A percentile compares a stretch with the other conserved stretches of the same genome.
These are phyloP conservation scores for Entelurus aequoreus DNA, from an alignment of 2,113 vertebrate genomes.

Conservation along the genomic window DNA sequence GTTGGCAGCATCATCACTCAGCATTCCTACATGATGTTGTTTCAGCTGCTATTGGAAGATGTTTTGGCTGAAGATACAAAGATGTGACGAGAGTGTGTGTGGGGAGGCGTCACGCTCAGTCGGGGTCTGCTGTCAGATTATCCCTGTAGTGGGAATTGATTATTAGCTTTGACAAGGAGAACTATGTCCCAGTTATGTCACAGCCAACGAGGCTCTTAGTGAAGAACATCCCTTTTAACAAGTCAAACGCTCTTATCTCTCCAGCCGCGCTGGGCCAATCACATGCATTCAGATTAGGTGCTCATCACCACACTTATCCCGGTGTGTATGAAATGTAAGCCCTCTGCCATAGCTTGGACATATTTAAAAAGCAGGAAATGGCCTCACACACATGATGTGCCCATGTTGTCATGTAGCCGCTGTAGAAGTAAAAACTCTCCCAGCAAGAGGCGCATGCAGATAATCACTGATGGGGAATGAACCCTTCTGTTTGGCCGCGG, in stretches of 20 bases:
- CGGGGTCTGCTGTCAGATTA: constrained; percentile 66
- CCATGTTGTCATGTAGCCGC: constrained; percentile 40
- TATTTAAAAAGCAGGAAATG: constrained; percentile 8
- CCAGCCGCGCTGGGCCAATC: constrained; percentile 43
- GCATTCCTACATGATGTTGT: constrained; percentile 11
- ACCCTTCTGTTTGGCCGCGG: constrained; percentile 66
- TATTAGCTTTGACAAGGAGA: constrained; percentile 70
- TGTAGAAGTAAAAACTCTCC: constrained; percentile 37
- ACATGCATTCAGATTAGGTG: constrained; percentile 50
- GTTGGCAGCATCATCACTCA: background rate
- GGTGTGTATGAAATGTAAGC: constrained; percentile 33
- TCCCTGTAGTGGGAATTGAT: constrained; percentile 64
- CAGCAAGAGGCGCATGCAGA: constrained; percentile 38
- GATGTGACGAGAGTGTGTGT: constrained; percentile 44
- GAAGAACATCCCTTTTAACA: constrained; percentile 69
- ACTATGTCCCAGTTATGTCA: constrained; percentile 75
- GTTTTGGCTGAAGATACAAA: constrained; percentile 42
- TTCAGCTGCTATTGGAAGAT: constrained; percentile 45
- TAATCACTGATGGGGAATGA: constrained; percentile 63
- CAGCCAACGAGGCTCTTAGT: constrained; percentile 58
- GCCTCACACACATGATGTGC: constrained; percentile 37
- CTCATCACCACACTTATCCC: constrained; percentile 50
- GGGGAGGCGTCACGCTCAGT: constrained; percentile 37
- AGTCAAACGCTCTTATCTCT: constrained; percentile 60
- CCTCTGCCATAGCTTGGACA: constrained; percentile 26